Evolutionary conservation across 2,888 invertebrate species (phyloP), one percentile per base, ranked within the genome.

Genomic region (Melanchra persicariae): DNA sequence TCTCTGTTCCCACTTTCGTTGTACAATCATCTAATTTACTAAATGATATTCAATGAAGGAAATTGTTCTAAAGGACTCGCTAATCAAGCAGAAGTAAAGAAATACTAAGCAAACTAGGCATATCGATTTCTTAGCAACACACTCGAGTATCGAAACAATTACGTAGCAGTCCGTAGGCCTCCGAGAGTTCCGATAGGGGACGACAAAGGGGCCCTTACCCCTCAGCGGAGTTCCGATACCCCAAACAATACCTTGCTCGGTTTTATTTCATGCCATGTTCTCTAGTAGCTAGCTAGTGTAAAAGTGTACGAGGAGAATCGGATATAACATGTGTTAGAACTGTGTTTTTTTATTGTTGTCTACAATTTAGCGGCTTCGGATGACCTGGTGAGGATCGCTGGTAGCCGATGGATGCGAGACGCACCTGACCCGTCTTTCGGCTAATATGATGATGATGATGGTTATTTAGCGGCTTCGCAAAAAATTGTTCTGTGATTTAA

Each of bases 61-160:
- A 9, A 47, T 49, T 15, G 19, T 10, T 45, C 5, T 24, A 24
- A n/a, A 52, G 15, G 19, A 17, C 15, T 7, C 10, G 8, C 2
- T n/a, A 30, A 60, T 26, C 17, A 37, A 19, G 8, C 26, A 40
- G n/a, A 26, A 54, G 34, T n/a, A n/a, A n/a, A 69, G 15, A 37
- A 34, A 19, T 4, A 54, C n/a, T n/a, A 6, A 65, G 54, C n/a
- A 49, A 34, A 57, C 49, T 61, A n/a, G n/a, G n/a, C n/a, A 74
- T 74, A 74, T 74, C 26, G 74, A 74, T 74, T 55, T 60, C 49
- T 57, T 37, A n/a, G 9, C 55, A 61, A 26, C 58, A 66, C 73
- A 37, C 55, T 45, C n/a, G 37, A 61, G 74, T 68, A 69, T 51
- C 55, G 55, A 51, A 51, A 74, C 74, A 74, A 74, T 74, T 68